Evolutionary conservation across 2,113 vertebrate genomes (phyloP).

Genomic region (Coracopsis vasa): DNA sequence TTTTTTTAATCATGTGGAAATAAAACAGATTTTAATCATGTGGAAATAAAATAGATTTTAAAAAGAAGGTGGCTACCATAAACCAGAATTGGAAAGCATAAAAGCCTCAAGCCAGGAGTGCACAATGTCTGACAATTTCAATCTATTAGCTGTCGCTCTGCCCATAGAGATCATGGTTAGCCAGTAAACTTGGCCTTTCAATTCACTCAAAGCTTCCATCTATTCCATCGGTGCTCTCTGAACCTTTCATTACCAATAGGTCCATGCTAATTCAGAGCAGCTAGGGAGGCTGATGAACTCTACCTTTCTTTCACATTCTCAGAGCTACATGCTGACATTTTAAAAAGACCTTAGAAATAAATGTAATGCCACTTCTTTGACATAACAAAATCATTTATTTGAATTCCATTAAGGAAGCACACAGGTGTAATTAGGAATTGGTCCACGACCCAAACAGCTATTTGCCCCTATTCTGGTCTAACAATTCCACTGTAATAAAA

Average conservation of each 20-base stretch:
- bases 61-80: neutral
- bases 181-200: slow-evolving; percentile 43
- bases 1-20: neutral
- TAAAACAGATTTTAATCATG: neutral
- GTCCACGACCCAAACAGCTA: slow-evolving; percentile 14
- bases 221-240: slow-evolving; percentile 56
- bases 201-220: slow-evolving; percentile 48
- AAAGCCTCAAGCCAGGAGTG: neutral
- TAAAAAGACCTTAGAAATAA: slow-evolving; percentile 53
- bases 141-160: neutral
- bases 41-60: neutral
- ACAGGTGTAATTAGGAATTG: slow-evolving; percentile 15
- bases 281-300: neutral
- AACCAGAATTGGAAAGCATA: neutral
- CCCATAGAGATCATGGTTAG: neutral
- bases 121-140: neutral
- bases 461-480: neutral
- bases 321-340: slow-evolving; percentile 24
- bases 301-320: neutral
- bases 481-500: neutral
- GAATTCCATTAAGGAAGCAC: slow-evolving; percentile 54
- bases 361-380: slow-evolving; percentile 32
- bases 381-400: slow-evolving; percentile 29
- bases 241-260: slow-evolving; percentile 65
- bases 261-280: slow-evolving; percentile 38